These are phyloP conservation scores for Rhinolophus sinicus DNA, from an alignment of 2,113 vertebrate genomes.

Conservation along the genomic window DNA sequence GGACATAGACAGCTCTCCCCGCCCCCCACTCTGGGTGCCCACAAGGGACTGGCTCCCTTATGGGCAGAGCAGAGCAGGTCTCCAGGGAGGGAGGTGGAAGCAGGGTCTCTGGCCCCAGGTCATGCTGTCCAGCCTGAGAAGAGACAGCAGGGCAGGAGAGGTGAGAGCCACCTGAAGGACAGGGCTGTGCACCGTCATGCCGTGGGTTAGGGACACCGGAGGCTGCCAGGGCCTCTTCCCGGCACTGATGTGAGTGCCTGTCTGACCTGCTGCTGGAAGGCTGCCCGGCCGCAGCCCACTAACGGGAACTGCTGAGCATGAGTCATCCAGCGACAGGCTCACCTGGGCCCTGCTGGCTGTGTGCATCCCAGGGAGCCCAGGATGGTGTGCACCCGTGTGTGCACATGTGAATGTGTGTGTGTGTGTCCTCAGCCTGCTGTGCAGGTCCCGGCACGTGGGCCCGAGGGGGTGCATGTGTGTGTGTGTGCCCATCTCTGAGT, in stretches of 20 bases:
- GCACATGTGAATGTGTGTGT: rapidly evolving
- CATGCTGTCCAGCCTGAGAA: not conserved
- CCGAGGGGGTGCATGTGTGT: rapidly evolving
- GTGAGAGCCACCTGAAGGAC: not conserved
- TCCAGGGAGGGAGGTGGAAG: not conserved
- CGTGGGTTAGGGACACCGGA: rapidly evolving
- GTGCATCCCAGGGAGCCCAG: rapidly evolving
- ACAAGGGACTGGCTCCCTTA: not conserved
- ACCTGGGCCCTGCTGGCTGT: not conserved
- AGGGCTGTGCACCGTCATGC: not conserved
- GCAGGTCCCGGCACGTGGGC: rapidly evolving
- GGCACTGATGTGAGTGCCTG: not conserved
- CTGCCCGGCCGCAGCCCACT: conserved; percentile 48
- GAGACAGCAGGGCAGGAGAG: too few species aligned
- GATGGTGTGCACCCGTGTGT: rapidly evolving
- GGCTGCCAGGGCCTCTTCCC: conserved; percentile 47
- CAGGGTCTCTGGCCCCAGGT: not conserved
- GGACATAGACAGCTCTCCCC: not conserved
- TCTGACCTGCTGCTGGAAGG: conserved; percentile 39
- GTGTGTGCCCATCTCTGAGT: not conserved
- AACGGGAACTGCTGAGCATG: conserved; percentile 37
- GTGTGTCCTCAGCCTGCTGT: not conserved
- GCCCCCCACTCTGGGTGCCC: not conserved
- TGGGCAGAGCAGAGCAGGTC: not conserved
- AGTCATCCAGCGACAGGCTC: not conserved